Base-by-base conservation (phyloP, 2,888 invertebrate genomes). In the Gastrophysa polygoni region DNA sequence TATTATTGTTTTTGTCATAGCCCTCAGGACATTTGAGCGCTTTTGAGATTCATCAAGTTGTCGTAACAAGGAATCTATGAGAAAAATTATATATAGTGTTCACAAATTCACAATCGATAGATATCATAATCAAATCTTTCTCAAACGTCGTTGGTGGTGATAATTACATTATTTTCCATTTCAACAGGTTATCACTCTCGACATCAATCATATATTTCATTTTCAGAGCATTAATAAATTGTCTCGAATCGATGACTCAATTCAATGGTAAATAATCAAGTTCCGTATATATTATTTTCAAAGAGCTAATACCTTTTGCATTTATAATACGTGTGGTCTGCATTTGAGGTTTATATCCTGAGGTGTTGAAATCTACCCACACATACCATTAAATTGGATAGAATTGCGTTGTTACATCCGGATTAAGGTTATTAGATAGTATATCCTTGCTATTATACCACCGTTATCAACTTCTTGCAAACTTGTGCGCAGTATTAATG, bases 151-250 rank as follows among this genome's bases (percentile, higher is more conserved):
- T 38, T 24, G 43, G 20, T 24, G 28, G 60, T 60, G 60, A 38
- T 60, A 60, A 55, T 55, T 60, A 29, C 51, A 55, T 21, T 54
- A 48, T 55, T 59, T 55, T 34, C 24, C 47, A 49, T 20, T 57
- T 43, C 34, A 54, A 61, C 58, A 54, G 58, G 58, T 62, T 62
- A 62, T 54, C 54, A 34, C 29, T n/a, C 38, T 21, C 20, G 20
- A 44, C 49, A 58, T 62, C 58, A 62, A 62, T 62, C 62, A 62
- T 44, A 49, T 54, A 58, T 62, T 52, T 32, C 52, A 57, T 47
- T 52, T 48, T 50, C 29, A 20, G n/a, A n/a, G 46, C 47, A n/a
- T n/a, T 54, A 47, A 58, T 57, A 55, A 58, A 52, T 55, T 52
- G 43, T 52, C 47, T 44, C 57, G n/a, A 61, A 58, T 47, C 49